Evolutionary conservation across 2,797 vertebrate species (phyloP).

Genomic region (Rhyacichthys aspro): DNA sequence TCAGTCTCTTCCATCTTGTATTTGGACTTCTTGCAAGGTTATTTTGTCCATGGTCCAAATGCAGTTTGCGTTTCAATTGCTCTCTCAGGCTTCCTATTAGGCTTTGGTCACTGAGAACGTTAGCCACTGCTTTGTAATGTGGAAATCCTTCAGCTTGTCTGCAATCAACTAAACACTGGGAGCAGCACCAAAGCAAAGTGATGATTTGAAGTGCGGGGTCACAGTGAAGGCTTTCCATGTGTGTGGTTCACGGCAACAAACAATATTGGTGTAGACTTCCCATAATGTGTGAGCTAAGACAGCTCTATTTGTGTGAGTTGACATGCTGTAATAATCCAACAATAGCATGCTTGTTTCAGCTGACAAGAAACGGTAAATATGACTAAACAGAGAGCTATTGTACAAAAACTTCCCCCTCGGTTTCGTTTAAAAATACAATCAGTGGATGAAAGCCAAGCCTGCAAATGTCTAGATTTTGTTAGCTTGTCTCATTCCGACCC

Average conservation of each 20-base stretch:
- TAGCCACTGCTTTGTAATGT: slow-evolving; percentile 20
- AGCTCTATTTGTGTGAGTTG: slow-evolving; percentile 55
- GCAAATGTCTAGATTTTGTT: slow-evolving; percentile 32
- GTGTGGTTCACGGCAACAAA: slow-evolving; percentile 63
- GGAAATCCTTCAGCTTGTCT: slow-evolving; percentile 58
- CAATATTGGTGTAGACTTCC: slow-evolving; percentile 40
- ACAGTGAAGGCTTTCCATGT: slow-evolving; percentile 37
- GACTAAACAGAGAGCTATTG: slow-evolving; percentile 49
- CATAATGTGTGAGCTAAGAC: slow-evolving; percentile 55
- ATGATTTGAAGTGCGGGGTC: slow-evolving; percentile 43
- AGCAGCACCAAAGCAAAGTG: slow-evolving; percentile 37
- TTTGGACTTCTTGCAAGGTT: slow-evolving; percentile 49
- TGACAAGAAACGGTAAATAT: slow-evolving; percentile 46
- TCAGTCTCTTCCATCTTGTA: slow-evolving; percentile 53
- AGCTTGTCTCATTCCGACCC: slow-evolving; percentile 29
- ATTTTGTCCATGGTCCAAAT: slow-evolving; percentile 51
- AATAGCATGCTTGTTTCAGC: slow-evolving; percentile 62
- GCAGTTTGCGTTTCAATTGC: slow-evolving; percentile 46
- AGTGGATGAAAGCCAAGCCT: slow-evolving; percentile 30
- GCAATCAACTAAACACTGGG: slow-evolving; percentile 52
- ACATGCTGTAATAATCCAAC: slow-evolving; percentile 56
- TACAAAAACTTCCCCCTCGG: slow-evolving; percentile 17
- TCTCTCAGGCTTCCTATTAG: slow-evolving; percentile 37
- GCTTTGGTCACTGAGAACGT: slow-evolving; percentile 42
- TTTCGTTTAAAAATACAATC: slow-evolving; percentile 35